Evolutionary conservation across 2,888 invertebrate genomes (phyloP).

Genomic region (Habroteleia sp.): DNA sequence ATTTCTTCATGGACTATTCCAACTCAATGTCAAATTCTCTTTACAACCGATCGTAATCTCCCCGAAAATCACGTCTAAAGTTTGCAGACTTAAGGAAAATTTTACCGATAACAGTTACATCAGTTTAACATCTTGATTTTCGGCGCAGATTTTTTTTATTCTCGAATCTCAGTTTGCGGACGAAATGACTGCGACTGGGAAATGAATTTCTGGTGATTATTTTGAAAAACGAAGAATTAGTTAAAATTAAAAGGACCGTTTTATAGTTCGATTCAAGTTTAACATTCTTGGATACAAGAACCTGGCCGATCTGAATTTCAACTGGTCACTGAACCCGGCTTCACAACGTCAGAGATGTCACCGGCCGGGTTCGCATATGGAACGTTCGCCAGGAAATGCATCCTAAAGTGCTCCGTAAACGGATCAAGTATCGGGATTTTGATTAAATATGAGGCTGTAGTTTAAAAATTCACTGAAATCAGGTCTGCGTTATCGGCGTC

Average conservation of each 20-base stretch:
- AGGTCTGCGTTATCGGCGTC: constrained; percentile 26
- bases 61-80: too few species aligned
- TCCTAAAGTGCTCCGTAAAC: constrained; percentile 20
- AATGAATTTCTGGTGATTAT: too few species aligned
- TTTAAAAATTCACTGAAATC: constrained; percentile 42
- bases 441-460: constrained; percentile 29
- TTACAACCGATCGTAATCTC: too few species aligned
- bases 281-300: constrained; percentile 14
- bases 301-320: constrained; percentile 63
- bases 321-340: constrained; percentile 68
- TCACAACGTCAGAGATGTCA: constrained; percentile 48
- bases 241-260: background rate
- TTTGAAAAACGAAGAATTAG: background rate
- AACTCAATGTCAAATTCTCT: too few species aligned
- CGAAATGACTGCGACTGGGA: too few species aligned
- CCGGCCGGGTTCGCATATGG: constrained; percentile 40
- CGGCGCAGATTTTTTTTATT: too few species aligned
- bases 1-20: constrained; percentile 5
- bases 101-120: too few species aligned
- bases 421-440: constrained; percentile 28
- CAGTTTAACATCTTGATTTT: too few species aligned
- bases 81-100: too few species aligned
- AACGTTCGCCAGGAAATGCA: constrained; percentile 32
- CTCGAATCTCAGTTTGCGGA: too few species aligned
- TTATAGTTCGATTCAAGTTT: background rate